These are phyloP conservation scores for Ligdia adustata DNA, from an alignment of 2,888 invertebrate species.

Conservation along the genomic window DNA sequence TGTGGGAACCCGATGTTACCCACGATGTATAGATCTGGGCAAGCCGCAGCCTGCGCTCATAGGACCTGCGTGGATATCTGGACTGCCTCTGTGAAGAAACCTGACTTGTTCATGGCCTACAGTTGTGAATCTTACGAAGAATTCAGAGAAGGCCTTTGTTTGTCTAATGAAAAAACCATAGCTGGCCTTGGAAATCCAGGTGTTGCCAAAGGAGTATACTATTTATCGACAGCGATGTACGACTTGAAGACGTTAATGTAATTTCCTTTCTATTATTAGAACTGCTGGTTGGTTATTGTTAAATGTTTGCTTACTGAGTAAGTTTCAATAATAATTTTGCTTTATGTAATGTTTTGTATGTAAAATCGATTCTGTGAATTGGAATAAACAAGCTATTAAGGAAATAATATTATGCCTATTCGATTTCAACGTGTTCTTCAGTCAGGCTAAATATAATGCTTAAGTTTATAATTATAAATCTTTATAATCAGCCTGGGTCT, in stretches of 20 bases:
- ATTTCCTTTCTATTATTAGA: conserved; percentile 1
- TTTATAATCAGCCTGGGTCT: too few relatives aligned
- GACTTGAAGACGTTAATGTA: conserved; percentile 32
- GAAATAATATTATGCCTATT: too few relatives aligned
- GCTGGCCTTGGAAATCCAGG: conserved; percentile 75
- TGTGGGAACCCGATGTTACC: conserved; percentile 71
- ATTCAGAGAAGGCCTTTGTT: conserved; percentile 61
- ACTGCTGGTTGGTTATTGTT: conserved; percentile 1
- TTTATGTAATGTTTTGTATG: too few relatives aligned
- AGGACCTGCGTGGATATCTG: conserved; percentile 66
- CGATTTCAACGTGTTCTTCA: too few relatives aligned
- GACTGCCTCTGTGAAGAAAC: conserved; percentile 61
- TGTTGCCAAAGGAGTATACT: conserved; percentile 67
- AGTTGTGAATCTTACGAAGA: conserved; percentile 65
- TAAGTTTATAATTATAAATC: too few relatives aligned
- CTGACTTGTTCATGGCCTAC: conserved; percentile 59
- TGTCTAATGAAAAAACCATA: conserved; percentile 47
- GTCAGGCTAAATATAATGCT: too few relatives aligned
- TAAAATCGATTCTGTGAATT: too few relatives aligned
- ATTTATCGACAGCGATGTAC: conserved; percentile 64
- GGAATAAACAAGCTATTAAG: too few relatives aligned
- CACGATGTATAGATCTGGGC: conserved; percentile 61
- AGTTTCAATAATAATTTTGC: too few relatives aligned
- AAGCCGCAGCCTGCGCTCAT: conserved; percentile 72
- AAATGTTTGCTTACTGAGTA: background rate